Evolutionary conservation across 2,797 vertebrate species (phyloP).

Genomic region (Clarias pachynema): DNA sequence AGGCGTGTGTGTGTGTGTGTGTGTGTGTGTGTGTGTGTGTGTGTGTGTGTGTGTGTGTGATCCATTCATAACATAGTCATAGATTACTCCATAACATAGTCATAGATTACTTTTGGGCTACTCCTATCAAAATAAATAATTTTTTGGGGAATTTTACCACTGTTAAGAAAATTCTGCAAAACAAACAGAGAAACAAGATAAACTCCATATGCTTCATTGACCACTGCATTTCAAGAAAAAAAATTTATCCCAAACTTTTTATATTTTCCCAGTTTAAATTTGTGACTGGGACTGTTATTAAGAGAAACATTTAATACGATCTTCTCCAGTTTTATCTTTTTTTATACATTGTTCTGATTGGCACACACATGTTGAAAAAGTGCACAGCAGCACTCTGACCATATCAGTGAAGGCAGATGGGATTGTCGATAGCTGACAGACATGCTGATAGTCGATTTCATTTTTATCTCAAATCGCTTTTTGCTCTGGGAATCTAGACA

Average conservation of each 20-base stretch:
- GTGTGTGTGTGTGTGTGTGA: no score
- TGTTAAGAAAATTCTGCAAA: background rate
- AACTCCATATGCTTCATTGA: background rate
- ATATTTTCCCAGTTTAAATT: background rate
- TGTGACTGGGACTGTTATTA: constrained; percentile 62
- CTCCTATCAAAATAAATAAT: background rate
- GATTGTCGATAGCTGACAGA: constrained; percentile 80
- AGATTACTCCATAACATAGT: no score
- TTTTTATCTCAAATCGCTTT: constrained; percentile 75
- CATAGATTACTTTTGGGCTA: background rate
- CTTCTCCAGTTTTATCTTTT: constrained; percentile 63
- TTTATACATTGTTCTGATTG: constrained; percentile 63
- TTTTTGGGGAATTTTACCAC: background rate
- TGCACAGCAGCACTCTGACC: constrained; percentile 60
- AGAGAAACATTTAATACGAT: constrained; percentile 64
- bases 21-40: no score
- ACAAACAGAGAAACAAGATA: background rate
- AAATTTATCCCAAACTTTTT: background rate
- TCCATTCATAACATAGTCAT: no score
- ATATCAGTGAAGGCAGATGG: constrained; percentile 79
- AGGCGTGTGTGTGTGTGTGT: no score
- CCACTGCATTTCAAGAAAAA: background rate
- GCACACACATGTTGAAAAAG: constrained; percentile 61
- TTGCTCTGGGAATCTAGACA: constrained; percentile 69
- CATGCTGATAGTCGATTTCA: constrained; percentile 76